A percentile compares a stretch with the other conserved stretches of the same genome.
Conservation (phyloP, 2,113 vertebrate species). For the Sterrhoptilus dennistouni region DNA sequence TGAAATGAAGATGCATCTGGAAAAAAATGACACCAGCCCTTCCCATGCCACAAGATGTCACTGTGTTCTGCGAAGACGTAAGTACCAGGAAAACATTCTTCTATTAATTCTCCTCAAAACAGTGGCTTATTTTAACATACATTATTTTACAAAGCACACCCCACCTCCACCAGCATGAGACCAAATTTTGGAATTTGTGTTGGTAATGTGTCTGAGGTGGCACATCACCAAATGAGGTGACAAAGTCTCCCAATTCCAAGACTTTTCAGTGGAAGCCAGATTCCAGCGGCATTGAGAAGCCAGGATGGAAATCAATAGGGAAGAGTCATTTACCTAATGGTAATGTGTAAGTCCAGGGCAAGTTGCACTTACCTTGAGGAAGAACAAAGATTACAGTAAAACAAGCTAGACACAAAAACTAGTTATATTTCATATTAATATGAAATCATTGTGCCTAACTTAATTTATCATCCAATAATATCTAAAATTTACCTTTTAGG, state of each 20-base stretch:
- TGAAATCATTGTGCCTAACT: background rate
- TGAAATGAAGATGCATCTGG: background rate
- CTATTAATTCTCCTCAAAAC: background rate
- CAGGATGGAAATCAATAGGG: background rate
- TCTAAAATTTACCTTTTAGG: background rate
- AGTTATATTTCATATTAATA: background rate
- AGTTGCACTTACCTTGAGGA: background rate
- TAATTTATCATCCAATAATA: background rate
- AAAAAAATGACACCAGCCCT: background rate
- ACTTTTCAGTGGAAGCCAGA: background rate
- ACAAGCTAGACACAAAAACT: background rate
- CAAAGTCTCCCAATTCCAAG: background rate
- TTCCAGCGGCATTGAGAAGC: background rate
- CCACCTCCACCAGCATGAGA: background rate
- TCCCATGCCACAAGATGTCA: slow-evolving; percentile 41
- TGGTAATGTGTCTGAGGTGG: background rate
- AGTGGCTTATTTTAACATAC: background rate
- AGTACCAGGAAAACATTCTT: background rate
- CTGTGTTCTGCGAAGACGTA: background rate
- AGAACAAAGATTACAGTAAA: background rate
- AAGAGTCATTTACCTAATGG: background rate
- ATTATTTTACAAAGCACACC: background rate
- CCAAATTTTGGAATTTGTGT: background rate
- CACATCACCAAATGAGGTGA: background rate
- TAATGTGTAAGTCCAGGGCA: background rate